Percentiles rank a stretch among this genome's conserved stretches.
Conservation (phyloP, 2,113 vertebrate species). For the Oreamnos americanus region DNA sequence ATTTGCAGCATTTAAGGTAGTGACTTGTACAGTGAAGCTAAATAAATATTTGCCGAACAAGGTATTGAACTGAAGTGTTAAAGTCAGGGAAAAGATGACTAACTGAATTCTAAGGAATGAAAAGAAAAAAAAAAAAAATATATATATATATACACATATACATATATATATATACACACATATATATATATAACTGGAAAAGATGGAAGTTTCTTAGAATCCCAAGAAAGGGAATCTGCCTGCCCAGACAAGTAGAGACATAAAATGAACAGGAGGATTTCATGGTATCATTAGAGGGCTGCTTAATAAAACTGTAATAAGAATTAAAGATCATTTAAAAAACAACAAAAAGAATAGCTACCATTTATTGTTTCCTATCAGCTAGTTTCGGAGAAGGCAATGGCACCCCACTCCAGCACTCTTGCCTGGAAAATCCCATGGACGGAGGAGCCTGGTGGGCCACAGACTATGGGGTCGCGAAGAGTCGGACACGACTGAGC, state of each 20-base stretch:
- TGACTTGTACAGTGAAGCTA: neutral
- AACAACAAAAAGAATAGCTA: neutral
- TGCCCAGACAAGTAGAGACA: neutral
- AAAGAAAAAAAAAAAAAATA: neutral
- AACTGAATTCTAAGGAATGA: neutral
- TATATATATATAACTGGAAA: neutral
- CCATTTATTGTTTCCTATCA: neutral
- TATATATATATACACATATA: neutral
- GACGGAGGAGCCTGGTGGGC: no score
- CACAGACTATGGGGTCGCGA: no score
- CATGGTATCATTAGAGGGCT: neutral
- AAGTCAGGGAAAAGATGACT: neutral
- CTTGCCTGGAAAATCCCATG: no score
- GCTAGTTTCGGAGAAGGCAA: neutral
- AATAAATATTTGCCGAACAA: neutral
- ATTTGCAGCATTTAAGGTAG: neutral
- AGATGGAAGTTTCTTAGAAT: neutral
- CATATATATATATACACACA: neutral
- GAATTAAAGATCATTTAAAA: neutral
- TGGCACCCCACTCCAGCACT: no score
- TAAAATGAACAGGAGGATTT: neutral
- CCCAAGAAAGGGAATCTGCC: neutral
- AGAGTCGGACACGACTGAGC: no score
- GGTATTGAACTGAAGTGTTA: neutral
- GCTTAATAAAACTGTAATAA: neutral